phyloP scores from a whole-genome alignment of 2,888 invertebrate genomes.

The Unio pictorum region DNA sequence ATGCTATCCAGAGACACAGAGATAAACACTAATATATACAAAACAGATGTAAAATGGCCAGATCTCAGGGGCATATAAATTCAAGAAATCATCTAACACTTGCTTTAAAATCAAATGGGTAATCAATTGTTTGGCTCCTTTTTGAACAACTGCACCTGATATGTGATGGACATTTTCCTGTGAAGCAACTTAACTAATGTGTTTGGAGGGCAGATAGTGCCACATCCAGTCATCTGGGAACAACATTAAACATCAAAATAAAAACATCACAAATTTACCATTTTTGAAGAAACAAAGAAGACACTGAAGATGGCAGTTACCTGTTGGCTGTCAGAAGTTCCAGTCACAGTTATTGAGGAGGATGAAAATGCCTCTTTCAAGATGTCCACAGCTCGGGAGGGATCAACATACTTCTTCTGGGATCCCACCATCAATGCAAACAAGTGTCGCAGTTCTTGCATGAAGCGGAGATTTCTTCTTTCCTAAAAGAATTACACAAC shows the following conservation, averaged over 20 bases:
- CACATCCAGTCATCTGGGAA: too few species aligned
- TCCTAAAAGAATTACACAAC: slow-evolving; percentile 45
- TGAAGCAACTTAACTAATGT: too few species aligned
- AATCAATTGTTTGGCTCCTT: too few species aligned
- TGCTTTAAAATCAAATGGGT: too few species aligned
- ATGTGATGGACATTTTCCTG: too few species aligned
- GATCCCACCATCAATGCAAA: slow-evolving; percentile 72
- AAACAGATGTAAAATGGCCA: too few species aligned
- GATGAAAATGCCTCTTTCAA: slow-evolving; percentile 71
- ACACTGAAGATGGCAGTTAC: slow-evolving; percentile 21
- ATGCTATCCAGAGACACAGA: too few species aligned
- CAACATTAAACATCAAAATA: background rate
- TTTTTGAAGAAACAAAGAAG: background rate
- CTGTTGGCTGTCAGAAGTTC: slow-evolving; percentile 70
- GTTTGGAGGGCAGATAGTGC: too few species aligned
- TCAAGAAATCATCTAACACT: too few species aligned
- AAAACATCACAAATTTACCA: background rate
- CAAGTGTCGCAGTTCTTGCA: slow-evolving; percentile 71
- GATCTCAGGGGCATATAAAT: too few species aligned
- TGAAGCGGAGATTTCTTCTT: slow-evolving; percentile 68
- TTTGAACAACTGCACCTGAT: too few species aligned
- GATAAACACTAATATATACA: too few species aligned
- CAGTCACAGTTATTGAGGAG: slow-evolving; percentile 58
- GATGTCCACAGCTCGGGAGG: slow-evolving; percentile 72
- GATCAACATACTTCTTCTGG: slow-evolving; percentile 72